These are phyloP conservation scores for Colletes collaris DNA, from an alignment of 2,888 invertebrate species.

Conservation along the genomic window DNA sequence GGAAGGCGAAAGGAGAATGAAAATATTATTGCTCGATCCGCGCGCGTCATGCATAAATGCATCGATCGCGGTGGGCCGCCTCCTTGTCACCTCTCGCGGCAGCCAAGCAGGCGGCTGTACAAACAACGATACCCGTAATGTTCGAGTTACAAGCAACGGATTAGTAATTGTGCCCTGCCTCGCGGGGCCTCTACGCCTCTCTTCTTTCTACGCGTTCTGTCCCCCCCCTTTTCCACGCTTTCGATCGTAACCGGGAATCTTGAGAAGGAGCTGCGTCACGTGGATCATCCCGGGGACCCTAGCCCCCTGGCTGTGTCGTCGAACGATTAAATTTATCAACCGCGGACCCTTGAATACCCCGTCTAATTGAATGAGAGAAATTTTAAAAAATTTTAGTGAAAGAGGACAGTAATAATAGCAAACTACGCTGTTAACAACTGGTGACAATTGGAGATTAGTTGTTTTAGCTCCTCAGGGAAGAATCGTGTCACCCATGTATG, in stretches of 20 bases:
- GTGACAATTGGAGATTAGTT: too few relatives aligned
- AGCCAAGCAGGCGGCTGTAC: conserved; percentile 75
- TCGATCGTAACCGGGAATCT: neutral
- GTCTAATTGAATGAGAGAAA: too few relatives aligned
- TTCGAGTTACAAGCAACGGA: conserved; percentile 76
- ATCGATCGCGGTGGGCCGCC: conserved; percentile 59
- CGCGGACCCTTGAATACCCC: too few relatives aligned
- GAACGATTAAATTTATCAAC: too few relatives aligned
- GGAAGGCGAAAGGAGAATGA: conserved; percentile 72
- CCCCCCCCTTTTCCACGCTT: neutral
- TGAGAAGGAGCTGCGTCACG: neutral
- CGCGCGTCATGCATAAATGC: conserved; percentile 72
- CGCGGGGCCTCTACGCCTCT: conserved; percentile 12
- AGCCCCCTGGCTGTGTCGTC: too few relatives aligned
- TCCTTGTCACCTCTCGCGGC: conserved; percentile 56
- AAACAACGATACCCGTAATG: conserved; percentile 81
- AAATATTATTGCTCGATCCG: conserved; percentile 80
- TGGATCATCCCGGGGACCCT: conserved; percentile 7
- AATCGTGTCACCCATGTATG: too few relatives aligned
- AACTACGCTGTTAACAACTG: too few relatives aligned
- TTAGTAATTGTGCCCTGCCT: conserved; percentile 63
- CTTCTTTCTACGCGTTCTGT: conserved; percentile 18
- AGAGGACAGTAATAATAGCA: too few relatives aligned
- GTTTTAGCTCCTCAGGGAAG: too few relatives aligned
- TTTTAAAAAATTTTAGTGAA: too few relatives aligned